phyloP scores from a whole-genome alignment of 2,113 vertebrate species.

The Antigone vipio region DNA sequence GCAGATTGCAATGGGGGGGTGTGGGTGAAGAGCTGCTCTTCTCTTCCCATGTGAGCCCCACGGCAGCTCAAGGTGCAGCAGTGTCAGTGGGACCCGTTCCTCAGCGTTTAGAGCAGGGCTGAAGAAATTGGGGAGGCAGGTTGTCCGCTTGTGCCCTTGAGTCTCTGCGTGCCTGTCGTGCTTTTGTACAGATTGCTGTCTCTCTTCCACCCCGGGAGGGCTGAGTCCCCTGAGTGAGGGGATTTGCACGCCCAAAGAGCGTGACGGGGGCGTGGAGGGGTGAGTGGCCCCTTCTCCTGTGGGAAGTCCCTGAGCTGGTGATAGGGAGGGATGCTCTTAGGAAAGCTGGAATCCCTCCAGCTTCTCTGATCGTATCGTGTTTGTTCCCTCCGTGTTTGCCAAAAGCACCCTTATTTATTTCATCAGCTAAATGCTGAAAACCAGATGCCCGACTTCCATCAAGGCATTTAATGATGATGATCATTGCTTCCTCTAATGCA shows the following conservation, averaged over 20 bases:
- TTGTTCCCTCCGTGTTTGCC: slow-evolving; percentile 36
- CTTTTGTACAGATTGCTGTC: background rate
- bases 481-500: slow-evolving; percentile 20
- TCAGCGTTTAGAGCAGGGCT: background rate
- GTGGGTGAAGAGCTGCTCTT: background rate
- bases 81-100: background rate
- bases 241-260: background rate
- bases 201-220: background rate
- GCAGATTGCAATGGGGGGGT: background rate
- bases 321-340: background rate
- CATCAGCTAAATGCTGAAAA: slow-evolving; percentile 45
- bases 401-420: slow-evolving; percentile 60
- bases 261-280: background rate
- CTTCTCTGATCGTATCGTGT: slow-evolving; percentile 19
- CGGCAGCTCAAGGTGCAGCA: background rate
- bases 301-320: background rate
- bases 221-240: background rate
- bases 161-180: fast-evolving
- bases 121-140: background rate
- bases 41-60: fast-evolving
- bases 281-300: background rate
- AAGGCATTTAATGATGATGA: slow-evolving; percentile 18
- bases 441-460: slow-evolving; percentile 33
- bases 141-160: background rate
- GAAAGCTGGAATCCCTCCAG: slow-evolving; percentile 48